Conservation (phyloP, 2,797 vertebrate species). For the Poecilia picta region DNA sequence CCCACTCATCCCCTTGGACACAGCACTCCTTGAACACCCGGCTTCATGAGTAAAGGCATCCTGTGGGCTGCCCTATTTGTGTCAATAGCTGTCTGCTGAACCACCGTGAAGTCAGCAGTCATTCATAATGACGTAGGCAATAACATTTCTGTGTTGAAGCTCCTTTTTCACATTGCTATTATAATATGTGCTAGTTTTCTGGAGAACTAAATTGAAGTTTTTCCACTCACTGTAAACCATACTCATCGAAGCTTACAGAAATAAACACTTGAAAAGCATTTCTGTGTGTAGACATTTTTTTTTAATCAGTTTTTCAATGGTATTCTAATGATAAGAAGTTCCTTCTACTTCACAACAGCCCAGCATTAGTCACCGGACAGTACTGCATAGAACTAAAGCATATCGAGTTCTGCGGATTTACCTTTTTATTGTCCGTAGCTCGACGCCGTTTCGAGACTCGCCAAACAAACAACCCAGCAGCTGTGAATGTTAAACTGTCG, state of each 20-base stretch:
- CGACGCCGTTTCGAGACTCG: constrained; percentile 17
- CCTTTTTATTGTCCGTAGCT: constrained; percentile 10
- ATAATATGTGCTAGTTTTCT: neutral
- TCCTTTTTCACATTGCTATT: neutral
- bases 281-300: neutral
- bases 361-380: neutral
- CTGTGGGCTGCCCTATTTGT: neutral
- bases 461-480: neutral
- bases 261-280: neutral
- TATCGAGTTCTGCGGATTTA: neutral
- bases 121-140: neutral
- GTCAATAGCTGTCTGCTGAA: neutral
- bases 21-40: neutral
- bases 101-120: neutral
- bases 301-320: too few relatives aligned
- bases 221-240: neutral
- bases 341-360: neutral
- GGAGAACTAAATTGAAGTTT: neutral
- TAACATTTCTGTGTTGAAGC: neutral
- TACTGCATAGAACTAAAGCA: neutral
- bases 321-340: too few relatives aligned
- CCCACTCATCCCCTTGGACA: neutral
- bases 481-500: neutral
- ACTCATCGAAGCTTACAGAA: neutral
- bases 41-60: neutral